Evolutionary conservation across 2,888 invertebrate genomes (phyloP).

Genomic region (Coronaproctus castanopsis): DNA sequence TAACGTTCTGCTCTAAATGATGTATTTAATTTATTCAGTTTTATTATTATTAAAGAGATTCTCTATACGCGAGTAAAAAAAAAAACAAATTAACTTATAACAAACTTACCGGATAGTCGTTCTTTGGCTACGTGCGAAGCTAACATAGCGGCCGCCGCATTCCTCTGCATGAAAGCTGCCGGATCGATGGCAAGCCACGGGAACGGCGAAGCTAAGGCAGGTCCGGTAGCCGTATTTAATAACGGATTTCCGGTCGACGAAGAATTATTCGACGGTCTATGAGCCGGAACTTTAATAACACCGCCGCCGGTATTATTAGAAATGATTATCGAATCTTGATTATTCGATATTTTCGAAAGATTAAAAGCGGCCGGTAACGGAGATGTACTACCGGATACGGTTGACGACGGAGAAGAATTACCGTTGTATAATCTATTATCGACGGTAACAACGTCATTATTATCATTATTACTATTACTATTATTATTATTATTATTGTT

Average conservation of each 20-base stretch:
- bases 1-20: too few species aligned
- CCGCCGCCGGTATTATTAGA: conserved; percentile 35
- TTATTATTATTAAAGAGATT: too few species aligned
- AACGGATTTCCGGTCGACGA: conserved; percentile 25
- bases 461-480: neutral
- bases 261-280: conserved; percentile 36
- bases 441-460: conserved; percentile 2
- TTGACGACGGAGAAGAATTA: conserved; percentile 7
- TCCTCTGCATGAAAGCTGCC: conserved; percentile 24
- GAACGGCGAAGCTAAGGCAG: conserved; percentile 33
- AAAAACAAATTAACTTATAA: too few species aligned
- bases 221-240: conserved; percentile 33
- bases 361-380: conserved; percentile 5
- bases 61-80: too few species aligned
- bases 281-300: conserved; percentile 63
- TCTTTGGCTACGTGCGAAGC: conserved; percentile 67
- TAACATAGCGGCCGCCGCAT: conserved; percentile 34
- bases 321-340: conserved; percentile 11
- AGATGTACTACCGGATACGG: conserved; percentile 1
- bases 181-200: conserved; percentile 38
- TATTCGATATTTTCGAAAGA: neutral
- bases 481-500: neutral
- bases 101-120: conserved; percentile 59
- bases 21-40: too few species aligned
- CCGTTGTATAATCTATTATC: neutral